These are phyloP conservation scores for Tilapia sparmanii DNA, from an alignment of 2,113 vertebrate species.

Conservation along the genomic window DNA sequence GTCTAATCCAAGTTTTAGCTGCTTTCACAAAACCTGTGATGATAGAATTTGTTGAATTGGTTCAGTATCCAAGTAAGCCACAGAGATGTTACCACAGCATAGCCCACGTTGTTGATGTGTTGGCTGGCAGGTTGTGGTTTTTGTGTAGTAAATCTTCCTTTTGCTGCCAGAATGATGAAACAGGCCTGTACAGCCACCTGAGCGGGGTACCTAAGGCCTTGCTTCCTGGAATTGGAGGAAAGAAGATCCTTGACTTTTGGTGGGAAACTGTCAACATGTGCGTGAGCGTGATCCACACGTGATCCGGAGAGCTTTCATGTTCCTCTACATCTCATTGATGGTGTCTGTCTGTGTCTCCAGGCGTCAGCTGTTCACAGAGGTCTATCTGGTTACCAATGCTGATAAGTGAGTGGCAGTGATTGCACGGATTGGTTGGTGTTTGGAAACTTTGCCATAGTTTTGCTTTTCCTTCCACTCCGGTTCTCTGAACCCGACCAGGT, in stretches of 20 bases:
- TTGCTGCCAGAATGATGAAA: constrained; percentile 69
- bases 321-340: background rate
- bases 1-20: background rate
- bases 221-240: constrained; percentile 77
- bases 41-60: background rate
- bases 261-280: constrained; percentile 80
- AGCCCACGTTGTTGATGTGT: background rate
- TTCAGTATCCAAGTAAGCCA: background rate
- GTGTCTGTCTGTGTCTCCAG: constrained; percentile 33
- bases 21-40: background rate
- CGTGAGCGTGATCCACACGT: constrained; percentile 1
- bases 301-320: background rate
- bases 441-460: background rate
- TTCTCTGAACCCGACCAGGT: constrained; percentile 45
- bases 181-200: constrained; percentile 71
- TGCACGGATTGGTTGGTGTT: accelerated
- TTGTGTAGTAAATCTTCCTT: background rate
- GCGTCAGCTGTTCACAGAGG: constrained; percentile 77
- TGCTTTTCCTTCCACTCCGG: background rate
- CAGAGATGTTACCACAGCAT: background rate
- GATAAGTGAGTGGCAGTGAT: constrained; percentile 70
- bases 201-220: constrained; percentile 75
- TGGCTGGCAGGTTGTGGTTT: background rate
- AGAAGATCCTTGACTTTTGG: constrained; percentile 83
- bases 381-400: constrained; percentile 80